These are phyloP conservation scores for Etheostoma perlongum DNA, from an alignment of 2,797 vertebrate genomes.

Conservation along the genomic window DNA sequence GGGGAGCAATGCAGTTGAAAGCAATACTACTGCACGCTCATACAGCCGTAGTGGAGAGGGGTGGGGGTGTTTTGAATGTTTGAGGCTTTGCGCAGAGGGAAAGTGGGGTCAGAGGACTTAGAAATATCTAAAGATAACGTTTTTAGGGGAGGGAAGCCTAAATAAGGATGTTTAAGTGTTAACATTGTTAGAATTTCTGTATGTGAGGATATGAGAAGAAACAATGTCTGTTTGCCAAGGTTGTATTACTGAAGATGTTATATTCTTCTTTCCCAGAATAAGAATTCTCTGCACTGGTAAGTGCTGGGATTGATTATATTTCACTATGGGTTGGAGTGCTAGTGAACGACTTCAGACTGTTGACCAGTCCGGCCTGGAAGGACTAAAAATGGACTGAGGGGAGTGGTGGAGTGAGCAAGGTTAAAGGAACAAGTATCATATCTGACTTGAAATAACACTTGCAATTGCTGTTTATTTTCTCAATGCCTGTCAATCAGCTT, in stretches of 20 bases:
- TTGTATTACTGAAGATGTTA: conserved; percentile 62
- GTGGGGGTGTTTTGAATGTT: conserved; percentile 69
- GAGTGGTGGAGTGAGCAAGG: conserved; percentile 64
- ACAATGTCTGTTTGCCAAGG: conserved; percentile 43
- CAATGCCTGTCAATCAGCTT: conserved; percentile 57
- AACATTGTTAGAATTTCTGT: conserved; percentile 60
- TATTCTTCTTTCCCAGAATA: conserved; percentile 59
- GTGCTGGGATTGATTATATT: conserved; percentile 61
- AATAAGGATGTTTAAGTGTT: conserved; percentile 56
- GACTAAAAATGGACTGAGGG: conserved; percentile 78
- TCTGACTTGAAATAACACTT: conserved; percentile 77
- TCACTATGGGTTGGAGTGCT: conserved; percentile 59
- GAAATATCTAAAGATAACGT: conserved; percentile 67
- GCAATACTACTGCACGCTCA: conserved; percentile 72
- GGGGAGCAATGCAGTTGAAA: conserved; percentile 77
- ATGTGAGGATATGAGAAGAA: conserved; percentile 42
- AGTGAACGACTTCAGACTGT: conserved; percentile 54
- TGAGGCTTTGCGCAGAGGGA: conserved; percentile 58
- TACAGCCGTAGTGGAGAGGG: conserved; percentile 45
- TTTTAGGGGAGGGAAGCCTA: conserved; percentile 50
- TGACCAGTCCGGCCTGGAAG: conserved; percentile 44
- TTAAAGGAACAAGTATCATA: conserved; percentile 79
- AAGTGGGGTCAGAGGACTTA: conserved; percentile 68
- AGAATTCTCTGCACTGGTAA: conserved; percentile 31
- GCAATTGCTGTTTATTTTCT: conserved; percentile 72